Base-by-base conservation (phyloP, 2,113 vertebrate species). In the Oriolus oriolus region DNA sequence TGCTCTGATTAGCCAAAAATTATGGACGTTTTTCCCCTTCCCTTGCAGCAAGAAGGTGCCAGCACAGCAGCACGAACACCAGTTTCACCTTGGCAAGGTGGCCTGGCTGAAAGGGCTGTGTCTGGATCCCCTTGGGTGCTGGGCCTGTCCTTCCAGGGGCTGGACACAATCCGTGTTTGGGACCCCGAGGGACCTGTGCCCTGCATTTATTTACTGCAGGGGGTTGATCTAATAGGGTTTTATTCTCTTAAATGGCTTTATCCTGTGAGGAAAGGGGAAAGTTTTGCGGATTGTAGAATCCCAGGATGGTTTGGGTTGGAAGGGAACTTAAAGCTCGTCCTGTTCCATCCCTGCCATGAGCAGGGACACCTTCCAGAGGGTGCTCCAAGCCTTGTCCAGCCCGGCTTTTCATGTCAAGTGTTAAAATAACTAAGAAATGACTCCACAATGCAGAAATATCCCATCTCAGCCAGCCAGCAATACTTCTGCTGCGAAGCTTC, bases 1-100 rank as follows among this genome's bases (percentile, higher is more conserved):
- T 78, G 60, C 86, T 78, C 60, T 14, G 21, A 63, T 91, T 75
- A 64, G 52, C 57, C 84, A 21, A 42, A 95, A 89, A 66, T 57
- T 57, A 20, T 2, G 53, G 49, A 19, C 2, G n/a, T 23, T 37
- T 74, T 2, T 9, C 2, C 15, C 31, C 50, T 70, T 33, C 30
- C 11, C 13, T 22, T 42, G 26, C 42, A 64, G 30, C 59, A 13
- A 15, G 49, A 69, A 68, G 54, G 42, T 6, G 10, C 39, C 50
- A 52, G 63, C 59, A 60, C 31, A 20, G 5, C 73, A 65, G 44
- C 57, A 57, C 65, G 77, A 52, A 50, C 21, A 6, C 14, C 35
- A 12, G 6, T 59, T 77, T 54, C 71, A 56, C 75, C 70, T 61
- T 17, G n/a, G 70, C 39, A 13, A 24, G 53, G 31, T 42, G 20